These are phyloP conservation scores for Corythaixoides concolor DNA, from an alignment of 2,113 vertebrate genomes.

Conservation along the genomic window DNA sequence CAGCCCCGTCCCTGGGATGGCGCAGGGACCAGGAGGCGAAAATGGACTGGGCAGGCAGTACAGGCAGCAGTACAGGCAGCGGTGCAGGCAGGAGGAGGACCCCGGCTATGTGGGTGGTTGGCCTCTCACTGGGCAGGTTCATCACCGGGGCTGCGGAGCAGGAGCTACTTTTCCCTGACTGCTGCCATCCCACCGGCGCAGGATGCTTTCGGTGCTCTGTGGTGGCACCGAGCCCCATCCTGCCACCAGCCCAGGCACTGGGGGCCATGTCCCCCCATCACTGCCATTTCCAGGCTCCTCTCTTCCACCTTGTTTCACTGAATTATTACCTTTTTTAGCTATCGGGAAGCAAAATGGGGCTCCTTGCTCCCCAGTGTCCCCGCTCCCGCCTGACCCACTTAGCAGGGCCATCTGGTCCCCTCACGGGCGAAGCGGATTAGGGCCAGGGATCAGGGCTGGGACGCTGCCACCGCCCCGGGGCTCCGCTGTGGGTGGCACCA, in stretches of 20 bases:
- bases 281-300: background rate
- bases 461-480: background rate
- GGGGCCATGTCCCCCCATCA: fast-evolving
- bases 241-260: fast-evolving
- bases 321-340: fast-evolving
- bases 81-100: background rate
- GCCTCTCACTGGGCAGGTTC: background rate
- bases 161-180: background rate
- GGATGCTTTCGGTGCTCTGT: fast-evolving
- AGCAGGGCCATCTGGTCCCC: background rate
- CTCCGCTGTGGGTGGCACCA: fast-evolving
- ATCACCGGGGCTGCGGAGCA: background rate
- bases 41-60: background rate
- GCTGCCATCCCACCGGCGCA: fast-evolving
- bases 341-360: background rate
- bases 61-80: background rate
- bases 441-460: background rate
- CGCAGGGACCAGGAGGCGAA: background rate
- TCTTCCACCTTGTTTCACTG: fast-evolving
- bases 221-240: background rate
- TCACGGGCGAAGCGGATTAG: background rate
- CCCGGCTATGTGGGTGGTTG: fast-evolving
- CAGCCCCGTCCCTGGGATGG: background rate
- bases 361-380: background rate
- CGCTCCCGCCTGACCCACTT: constrained; percentile 7